Evolutionary conservation across 2,888 invertebrate species (phyloP).

Genomic region (Drosophila siamana): DNA sequence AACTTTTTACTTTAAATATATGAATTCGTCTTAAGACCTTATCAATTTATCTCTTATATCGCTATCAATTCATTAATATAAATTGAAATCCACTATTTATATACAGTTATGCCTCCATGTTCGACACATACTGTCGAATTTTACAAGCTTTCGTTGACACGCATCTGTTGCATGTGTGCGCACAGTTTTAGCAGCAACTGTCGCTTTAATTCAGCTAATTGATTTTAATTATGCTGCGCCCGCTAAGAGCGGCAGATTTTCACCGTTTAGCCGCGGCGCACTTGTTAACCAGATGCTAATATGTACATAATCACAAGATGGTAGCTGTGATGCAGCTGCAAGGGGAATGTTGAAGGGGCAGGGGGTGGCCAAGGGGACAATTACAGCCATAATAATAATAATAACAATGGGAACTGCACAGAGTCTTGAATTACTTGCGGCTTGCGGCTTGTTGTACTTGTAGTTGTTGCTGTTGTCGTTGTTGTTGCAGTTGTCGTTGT

Average conservation of each 20-base stretch:
- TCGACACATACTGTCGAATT: not conserved
- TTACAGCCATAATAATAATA: constrained; percentile 70
- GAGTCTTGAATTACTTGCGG: constrained; percentile 68
- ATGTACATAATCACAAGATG: constrained; percentile 40
- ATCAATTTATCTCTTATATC: too few relatives aligned
- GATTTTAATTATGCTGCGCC: constrained; percentile 76
- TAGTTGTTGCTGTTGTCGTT: constrained; percentile 23
- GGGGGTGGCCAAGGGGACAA: constrained; percentile 31
- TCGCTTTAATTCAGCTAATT: constrained; percentile 61
- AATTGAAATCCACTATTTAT: too few relatives aligned
- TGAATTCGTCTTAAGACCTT: too few relatives aligned
- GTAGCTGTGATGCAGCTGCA: too few relatives aligned
- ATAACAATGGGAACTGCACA: constrained; percentile 67
- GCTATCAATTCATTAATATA: too few relatives aligned
- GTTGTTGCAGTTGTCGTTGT: constrained; percentile 28
- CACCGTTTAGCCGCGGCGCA: constrained; percentile 77
- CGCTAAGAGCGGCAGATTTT: constrained; percentile 69
- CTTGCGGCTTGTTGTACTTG: too few relatives aligned
- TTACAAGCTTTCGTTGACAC: not conserved
- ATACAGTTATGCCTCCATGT: too few relatives aligned
- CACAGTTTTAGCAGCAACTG: constrained; percentile 47
- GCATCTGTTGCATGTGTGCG: constrained; percentile 14
- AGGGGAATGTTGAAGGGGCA: not conserved
- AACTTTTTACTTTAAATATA: too few relatives aligned
- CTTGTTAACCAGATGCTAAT: constrained; percentile 79